Evolutionary conservation across 2,888 invertebrate species (phyloP).

Genomic region (Stictocephala bisonia): DNA sequence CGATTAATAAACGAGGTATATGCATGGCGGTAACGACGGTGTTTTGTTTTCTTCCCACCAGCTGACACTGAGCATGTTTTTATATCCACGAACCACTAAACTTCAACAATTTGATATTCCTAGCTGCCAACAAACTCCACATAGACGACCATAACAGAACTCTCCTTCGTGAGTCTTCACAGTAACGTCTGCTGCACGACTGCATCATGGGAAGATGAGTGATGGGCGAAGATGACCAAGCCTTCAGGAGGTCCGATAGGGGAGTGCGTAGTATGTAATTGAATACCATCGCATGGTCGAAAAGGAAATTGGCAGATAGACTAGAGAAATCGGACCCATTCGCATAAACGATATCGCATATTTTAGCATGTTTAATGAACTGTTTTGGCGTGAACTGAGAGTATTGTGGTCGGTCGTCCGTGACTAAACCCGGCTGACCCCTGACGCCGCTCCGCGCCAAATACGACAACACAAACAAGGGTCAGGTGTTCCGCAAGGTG

Average conservation of each 20-base stretch:
- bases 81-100: too few species aligned
- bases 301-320: constrained; percentile 23
- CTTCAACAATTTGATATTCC: too few species aligned
- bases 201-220: background rate
- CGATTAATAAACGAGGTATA: too few species aligned
- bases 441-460: too few species aligned
- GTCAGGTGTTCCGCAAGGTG: constrained; percentile 36
- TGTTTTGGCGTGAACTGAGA: constrained; percentile 34
- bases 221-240: constrained; percentile 7
- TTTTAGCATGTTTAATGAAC: constrained; percentile 35
- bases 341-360: constrained; percentile 7
- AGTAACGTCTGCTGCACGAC: constrained; percentile 1
- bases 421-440: constrained; percentile 15
- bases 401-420: constrained; percentile 32
- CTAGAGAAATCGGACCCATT: constrained; percentile 1
- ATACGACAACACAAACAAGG: constrained; percentile 7
- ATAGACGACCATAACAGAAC: too few species aligned
- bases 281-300: constrained; percentile 27
- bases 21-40: too few species aligned
- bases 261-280: background rate
- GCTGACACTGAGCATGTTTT: too few species aligned
- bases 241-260: background rate
- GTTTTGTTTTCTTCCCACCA: too few species aligned
- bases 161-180: too few species aligned
- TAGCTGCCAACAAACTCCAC: too few species aligned